phyloP scores from a whole-genome alignment of 2,797 vertebrate species.

The Mormyrus proboscirostris region DNA sequence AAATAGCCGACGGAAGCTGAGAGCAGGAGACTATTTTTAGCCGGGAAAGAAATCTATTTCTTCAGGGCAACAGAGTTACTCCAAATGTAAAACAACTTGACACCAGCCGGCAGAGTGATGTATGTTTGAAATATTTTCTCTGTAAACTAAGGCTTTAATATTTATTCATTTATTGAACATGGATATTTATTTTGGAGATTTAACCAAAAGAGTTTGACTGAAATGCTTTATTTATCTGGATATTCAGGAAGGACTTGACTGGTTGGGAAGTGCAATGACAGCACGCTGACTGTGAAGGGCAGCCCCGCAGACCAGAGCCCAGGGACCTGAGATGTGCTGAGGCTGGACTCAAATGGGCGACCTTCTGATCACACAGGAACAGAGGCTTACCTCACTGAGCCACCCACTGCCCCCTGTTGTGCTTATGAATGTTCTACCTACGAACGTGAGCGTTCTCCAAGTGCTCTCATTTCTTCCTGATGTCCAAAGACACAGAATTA shows the following conservation, averaged over 20 bases:
- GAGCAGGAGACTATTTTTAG: constrained; percentile 11
- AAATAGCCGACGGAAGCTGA: not conserved
- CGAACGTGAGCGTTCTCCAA: not conserved
- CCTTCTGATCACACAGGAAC: not conserved
- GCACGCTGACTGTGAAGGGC: not conserved
- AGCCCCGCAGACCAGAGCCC: not conserved
- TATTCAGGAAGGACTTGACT: not conserved
- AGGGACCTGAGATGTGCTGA: not conserved
- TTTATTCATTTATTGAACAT: not conserved
- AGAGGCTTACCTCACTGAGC: not conserved
- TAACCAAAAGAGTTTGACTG: not conserved
- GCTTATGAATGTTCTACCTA: not conserved
- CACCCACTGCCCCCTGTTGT: not conserved
- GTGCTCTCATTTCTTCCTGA: not conserved
- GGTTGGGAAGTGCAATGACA: not conserved
- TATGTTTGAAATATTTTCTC: not conserved
- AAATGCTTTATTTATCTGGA: not conserved
- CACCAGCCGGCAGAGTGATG: not conserved
- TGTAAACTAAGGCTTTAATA: not conserved
- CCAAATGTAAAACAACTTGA: not conserved
- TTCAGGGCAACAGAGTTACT: constrained; percentile 1
- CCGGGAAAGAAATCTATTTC: constrained; percentile 12
- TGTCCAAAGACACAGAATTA: not conserved
- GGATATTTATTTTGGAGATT: not conserved
- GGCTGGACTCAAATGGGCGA: not conserved